Evolutionary conservation across 2,888 invertebrate genomes (phyloP).

Genomic region (Hydrotaea cyrtoneurina): DNA sequence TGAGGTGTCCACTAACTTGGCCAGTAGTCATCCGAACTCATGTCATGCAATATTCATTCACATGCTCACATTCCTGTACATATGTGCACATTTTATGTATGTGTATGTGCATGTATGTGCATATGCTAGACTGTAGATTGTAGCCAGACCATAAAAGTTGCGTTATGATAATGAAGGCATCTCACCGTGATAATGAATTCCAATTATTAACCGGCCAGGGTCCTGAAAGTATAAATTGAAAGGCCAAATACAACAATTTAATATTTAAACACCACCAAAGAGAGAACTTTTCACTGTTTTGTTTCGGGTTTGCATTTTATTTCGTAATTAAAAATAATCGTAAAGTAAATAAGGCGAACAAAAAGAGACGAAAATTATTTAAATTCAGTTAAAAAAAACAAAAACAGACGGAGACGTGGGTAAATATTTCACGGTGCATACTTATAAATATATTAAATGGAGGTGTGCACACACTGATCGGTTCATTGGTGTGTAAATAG

Average conservation of each 20-base stretch:
- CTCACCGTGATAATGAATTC: background rate
- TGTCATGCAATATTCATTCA: background rate
- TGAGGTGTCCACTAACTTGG: background rate
- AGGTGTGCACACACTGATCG: too few relatives aligned
- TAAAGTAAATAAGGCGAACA: slow-evolving; percentile 9
- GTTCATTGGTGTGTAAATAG: too few relatives aligned
- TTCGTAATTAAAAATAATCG: background rate
- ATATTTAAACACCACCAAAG: background rate
- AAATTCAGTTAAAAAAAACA: background rate
- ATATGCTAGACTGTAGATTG: background rate
- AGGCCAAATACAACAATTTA: background rate
- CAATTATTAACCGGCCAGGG: background rate
- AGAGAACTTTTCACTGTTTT: background rate
- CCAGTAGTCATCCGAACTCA: background rate
- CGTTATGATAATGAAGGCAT: slow-evolving; percentile 33
- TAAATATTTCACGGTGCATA: background rate
- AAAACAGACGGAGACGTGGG: background rate
- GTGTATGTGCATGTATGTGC: background rate
- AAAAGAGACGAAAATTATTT: background rate
- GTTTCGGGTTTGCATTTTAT: background rate
- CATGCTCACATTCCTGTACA: background rate
- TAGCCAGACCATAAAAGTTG: slow-evolving; percentile 19
- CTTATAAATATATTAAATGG: too few relatives aligned
- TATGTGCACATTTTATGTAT: too few relatives aligned
- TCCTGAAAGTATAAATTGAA: background rate